These are phyloP conservation scores for Aporophyla lueneburgensis DNA, from an alignment of 2,888 invertebrate genomes.

Conservation along the genomic window DNA sequence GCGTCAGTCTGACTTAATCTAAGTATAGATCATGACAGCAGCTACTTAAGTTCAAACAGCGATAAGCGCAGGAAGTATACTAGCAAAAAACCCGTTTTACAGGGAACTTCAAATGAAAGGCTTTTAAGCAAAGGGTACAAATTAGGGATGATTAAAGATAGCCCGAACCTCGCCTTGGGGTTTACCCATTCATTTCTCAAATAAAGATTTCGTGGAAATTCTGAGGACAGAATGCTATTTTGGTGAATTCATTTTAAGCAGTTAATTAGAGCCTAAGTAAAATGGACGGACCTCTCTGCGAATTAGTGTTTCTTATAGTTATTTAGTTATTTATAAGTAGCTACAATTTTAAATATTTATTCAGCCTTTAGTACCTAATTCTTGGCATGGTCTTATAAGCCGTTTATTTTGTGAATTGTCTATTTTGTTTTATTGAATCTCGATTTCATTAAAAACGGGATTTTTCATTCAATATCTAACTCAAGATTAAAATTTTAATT, in stretches of 20 bases:
- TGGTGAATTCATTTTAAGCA: constrained; percentile 12
- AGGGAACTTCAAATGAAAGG: constrained; percentile 21
- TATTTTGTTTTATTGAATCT: not conserved
- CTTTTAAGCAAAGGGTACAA: constrained; percentile 25
- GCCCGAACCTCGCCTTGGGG: constrained; percentile 26
- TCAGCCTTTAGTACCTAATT: not conserved
- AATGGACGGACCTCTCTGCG: constrained; percentile 5
- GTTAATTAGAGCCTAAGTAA: constrained; percentile 25
- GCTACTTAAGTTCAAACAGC: not conserved
- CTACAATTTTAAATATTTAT: not conserved
- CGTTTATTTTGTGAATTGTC: not conserved
- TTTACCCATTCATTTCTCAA: constrained; percentile 29
- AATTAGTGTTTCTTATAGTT: not conserved
- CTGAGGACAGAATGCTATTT: constrained; percentile 16
- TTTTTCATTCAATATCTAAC: too few species aligned
- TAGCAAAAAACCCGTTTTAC: not conserved
- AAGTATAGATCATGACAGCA: not conserved
- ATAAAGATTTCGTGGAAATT: constrained; percentile 22
- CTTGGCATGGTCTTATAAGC: not conserved
- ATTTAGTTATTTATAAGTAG: not conserved
- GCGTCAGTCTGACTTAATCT: not conserved
- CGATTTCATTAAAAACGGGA: not conserved
- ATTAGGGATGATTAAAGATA: constrained; percentile 48
- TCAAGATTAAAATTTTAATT: not conserved
- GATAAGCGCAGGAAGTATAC: constrained; percentile 16